phyloP scores from a whole-genome alignment of 1,140 invertebrate species.

The Eulimnadia texana region DNA sequence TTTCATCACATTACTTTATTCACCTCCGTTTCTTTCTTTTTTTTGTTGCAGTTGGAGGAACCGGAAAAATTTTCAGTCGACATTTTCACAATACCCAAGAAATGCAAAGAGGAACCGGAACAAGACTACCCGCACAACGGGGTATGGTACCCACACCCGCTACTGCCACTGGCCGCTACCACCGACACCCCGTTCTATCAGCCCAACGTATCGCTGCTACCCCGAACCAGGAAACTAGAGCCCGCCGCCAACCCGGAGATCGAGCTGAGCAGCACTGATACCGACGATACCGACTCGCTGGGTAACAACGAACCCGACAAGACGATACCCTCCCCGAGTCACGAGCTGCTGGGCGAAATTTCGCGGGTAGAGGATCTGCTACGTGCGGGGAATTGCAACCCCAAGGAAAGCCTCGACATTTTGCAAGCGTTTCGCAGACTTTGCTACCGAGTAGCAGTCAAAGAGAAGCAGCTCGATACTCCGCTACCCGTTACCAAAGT shows the following conservation, averaged over 20 bases:
- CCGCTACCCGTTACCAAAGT: no score
- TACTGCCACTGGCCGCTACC: not conserved
- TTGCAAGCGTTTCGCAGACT: not conserved
- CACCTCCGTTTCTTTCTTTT: not conserved
- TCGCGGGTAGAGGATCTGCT: not conserved
- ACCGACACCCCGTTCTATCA: not conserved
- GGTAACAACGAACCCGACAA: not conserved
- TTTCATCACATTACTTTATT: no score
- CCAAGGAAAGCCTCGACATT: not conserved
- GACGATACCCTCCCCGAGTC: not conserved
- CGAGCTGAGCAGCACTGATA: slow-evolving; percentile 41
- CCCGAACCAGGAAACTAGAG: not conserved
- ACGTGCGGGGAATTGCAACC: not conserved
- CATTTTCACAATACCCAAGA: not conserved
- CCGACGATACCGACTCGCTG: slow-evolving; percentile 31
- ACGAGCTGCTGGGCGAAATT: not conserved
- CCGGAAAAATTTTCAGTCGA: not conserved
- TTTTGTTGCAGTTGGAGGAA: not conserved
- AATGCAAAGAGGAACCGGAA: not conserved
- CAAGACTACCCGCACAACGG: not conserved
- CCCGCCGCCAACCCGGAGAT: slow-evolving; percentile 35
- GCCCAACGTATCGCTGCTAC: not conserved
- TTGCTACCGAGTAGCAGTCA: not conserved
- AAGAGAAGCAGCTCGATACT: not conserved
- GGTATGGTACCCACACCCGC: slow-evolving; percentile 24